phyloP scores from a whole-genome alignment of 2,888 invertebrate genomes.

The Luperina nickerlii region DNA sequence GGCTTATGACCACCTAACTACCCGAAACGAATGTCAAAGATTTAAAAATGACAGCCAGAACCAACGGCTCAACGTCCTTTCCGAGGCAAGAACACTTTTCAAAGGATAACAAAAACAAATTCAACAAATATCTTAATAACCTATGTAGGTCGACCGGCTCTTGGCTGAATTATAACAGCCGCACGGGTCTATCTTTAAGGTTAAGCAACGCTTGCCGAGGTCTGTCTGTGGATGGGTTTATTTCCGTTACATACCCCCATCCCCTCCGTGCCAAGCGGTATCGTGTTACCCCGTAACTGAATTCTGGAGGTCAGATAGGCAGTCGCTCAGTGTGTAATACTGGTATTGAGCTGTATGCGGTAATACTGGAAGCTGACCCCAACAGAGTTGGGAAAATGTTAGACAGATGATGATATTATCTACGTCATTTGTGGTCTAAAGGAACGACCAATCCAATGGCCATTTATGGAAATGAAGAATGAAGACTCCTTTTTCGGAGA shows the following conservation, averaged over 20 bases:
- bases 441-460: background rate
- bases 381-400: background rate
- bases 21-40: background rate
- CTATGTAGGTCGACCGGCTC: no score
- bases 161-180: no score
- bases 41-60: background rate
- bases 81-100: no score
- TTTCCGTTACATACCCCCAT: no score
- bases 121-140: background rate
- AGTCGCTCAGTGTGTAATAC: no score
- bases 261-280: no score
- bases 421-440: background rate
- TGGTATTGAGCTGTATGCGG: background rate
- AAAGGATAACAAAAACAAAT: background rate
- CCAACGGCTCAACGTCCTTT: background rate
- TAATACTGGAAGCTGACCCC: background rate
- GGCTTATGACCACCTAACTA: background rate
- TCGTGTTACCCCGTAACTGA: no score
- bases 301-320: no score
- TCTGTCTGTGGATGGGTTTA: no score
- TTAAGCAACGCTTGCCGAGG: no score
- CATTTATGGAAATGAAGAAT: background rate
- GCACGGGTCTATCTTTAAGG: no score
- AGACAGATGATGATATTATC: background rate
- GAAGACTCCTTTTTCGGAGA: slow-evolving; percentile 8